phyloP scores from a whole-genome alignment of 2,113 vertebrate genomes.

The Neolamprologus brichardi region DNA sequence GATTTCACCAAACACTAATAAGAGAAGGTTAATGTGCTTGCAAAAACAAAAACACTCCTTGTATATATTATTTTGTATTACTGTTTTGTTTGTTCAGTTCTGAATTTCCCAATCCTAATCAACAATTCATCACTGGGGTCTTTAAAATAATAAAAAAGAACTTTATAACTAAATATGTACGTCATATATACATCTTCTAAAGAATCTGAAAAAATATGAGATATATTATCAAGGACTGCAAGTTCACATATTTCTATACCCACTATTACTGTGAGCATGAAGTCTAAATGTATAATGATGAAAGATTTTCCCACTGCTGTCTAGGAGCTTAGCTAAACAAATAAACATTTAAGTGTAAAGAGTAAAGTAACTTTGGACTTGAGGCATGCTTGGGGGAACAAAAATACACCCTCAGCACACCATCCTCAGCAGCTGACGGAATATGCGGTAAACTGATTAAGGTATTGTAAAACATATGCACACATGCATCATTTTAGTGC shows the following conservation, averaged over 20 bases:
- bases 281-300: neutral
- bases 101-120: neutral
- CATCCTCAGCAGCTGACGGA: neutral
- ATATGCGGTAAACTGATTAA: neutral
- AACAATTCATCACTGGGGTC: neutral
- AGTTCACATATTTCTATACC: neutral
- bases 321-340: neutral
- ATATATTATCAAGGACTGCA: neutral
- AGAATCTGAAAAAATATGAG: neutral
- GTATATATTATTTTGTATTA: neutral
- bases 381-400: neutral
- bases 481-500: neutral
- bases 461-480: neutral
- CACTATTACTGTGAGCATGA: neutral
- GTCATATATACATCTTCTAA: neutral
- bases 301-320: neutral
- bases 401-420: neutral
- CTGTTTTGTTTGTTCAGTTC: neutral
- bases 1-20: neutral
- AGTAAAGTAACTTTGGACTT: neutral
- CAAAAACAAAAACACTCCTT: neutral
- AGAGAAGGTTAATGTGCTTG: neutral
- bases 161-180: neutral
- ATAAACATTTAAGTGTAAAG: neutral
- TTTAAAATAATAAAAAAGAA: neutral